Evolutionary conservation across 2,888 invertebrate genomes (phyloP).

Genomic region (Leptogaster cylindrica): DNA sequence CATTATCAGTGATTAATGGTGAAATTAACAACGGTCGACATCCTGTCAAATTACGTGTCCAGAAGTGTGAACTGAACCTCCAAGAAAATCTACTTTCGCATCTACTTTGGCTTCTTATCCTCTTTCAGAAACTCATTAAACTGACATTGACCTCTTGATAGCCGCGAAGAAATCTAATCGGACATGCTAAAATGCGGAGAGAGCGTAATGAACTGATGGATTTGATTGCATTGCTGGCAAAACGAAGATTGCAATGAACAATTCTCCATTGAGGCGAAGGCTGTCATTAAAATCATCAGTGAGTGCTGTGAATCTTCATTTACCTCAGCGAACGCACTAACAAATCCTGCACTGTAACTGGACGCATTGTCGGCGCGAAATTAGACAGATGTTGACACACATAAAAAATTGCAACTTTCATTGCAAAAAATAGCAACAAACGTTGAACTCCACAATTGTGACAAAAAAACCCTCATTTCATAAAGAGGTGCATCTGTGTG

Average conservation of each 20-base stretch:
- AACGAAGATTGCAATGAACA: not conserved
- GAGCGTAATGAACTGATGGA: no score
- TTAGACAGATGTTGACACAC: slow-evolving; percentile 10
- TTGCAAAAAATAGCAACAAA: not conserved
- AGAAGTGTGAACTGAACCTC: not conserved
- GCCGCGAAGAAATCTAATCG: not conserved
- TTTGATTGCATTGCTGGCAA: no score
- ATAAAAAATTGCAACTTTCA: slow-evolving; percentile 14
- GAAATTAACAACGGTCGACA: slow-evolving; percentile 1
- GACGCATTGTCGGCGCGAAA: not conserved
- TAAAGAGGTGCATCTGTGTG: no score
- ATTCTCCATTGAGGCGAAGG: slow-evolving; percentile 13
- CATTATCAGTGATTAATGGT: not conserved
- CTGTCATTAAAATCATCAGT: slow-evolving; percentile 9
- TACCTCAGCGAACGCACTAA: not conserved
- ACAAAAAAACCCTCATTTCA: no score
- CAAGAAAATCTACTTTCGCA: slow-evolving; percentile 4
- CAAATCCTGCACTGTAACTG: not conserved
- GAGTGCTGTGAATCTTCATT: not conserved
- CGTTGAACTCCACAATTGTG: no score
- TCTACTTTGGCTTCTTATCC: not conserved
- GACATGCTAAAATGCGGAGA: not conserved
- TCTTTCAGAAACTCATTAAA: not conserved
- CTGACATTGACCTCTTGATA: slow-evolving; percentile 11
- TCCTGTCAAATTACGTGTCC: slow-evolving; percentile 7